phyloP scores from a whole-genome alignment of 2,113 vertebrate genomes.

The Charina bottae region DNA sequence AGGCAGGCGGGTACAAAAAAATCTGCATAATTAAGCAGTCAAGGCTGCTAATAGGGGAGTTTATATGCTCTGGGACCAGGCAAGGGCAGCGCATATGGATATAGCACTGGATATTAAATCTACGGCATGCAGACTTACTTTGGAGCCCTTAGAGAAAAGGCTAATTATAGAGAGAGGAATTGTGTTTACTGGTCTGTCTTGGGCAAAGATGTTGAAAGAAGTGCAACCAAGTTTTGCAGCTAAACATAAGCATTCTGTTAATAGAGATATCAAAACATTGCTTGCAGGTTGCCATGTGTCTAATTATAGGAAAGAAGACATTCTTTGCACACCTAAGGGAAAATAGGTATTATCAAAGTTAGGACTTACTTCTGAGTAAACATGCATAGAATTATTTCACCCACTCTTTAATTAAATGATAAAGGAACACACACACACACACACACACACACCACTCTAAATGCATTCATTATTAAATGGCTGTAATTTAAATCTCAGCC shows the following conservation, averaged over 20 bases:
- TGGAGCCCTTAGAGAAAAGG: slow-evolving; percentile 84
- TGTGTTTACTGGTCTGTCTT: slow-evolving; percentile 89
- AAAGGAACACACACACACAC: slow-evolving; percentile 55
- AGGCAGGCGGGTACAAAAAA: slow-evolving; percentile 87
- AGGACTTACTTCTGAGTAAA: neutral
- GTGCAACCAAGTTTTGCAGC: slow-evolving; percentile 82
- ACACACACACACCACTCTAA: slow-evolving; percentile 57
- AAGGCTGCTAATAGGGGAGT: slow-evolving; percentile 89
- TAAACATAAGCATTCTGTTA: slow-evolving; percentile 81
- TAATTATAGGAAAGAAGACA: slow-evolving; percentile 72
- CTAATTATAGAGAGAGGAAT: slow-evolving; percentile 91
- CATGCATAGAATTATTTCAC: slow-evolving; percentile 26
- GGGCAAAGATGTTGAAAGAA: slow-evolving; percentile 84
- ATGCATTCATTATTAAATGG: slow-evolving; percentile 71
- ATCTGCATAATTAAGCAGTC: slow-evolving; percentile 92
- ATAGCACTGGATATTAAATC: slow-evolving; percentile 88
- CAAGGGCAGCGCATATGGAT: slow-evolving; percentile 89
- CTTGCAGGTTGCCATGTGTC: slow-evolving; percentile 69
- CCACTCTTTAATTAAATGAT: slow-evolving; percentile 54
- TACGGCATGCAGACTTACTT: slow-evolving; percentile 85
- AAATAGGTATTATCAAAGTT: neutral
- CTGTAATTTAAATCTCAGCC: slow-evolving; percentile 68
- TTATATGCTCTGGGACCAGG: slow-evolving; percentile 88
- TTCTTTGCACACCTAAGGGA: neutral
- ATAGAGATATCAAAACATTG: slow-evolving; percentile 82